These are phyloP conservation scores for Campylomormyrus tamandua DNA, from an alignment of 2,113 vertebrate species.

Conservation along the genomic window DNA sequence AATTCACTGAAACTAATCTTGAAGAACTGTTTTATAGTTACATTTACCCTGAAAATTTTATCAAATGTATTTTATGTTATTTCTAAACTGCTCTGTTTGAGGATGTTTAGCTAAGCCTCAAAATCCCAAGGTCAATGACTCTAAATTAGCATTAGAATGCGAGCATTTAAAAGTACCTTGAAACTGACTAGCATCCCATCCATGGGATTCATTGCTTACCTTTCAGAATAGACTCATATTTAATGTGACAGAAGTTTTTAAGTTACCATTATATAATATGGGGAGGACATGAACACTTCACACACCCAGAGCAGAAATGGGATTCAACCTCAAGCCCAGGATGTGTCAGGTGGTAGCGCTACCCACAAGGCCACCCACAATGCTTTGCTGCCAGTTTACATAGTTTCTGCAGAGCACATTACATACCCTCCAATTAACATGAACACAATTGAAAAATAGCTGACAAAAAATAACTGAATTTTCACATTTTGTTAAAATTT, in stretches of 20 bases:
- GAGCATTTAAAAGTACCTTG: neutral
- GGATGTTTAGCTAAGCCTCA: neutral
- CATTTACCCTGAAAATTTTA: neutral
- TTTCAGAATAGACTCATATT: neutral
- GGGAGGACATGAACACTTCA: neutral
- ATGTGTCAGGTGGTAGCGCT: neutral
- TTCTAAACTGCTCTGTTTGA: neutral
- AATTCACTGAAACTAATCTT: neutral
- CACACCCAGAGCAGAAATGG: neutral
- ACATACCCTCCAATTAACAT: neutral
- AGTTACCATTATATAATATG: neutral
- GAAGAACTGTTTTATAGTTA: neutral
- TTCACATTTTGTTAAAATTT: no score
- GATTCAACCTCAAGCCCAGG: neutral
- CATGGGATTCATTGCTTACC: neutral
- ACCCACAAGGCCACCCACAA: neutral
- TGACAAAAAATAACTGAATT: no score
- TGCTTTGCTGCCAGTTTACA: neutral
- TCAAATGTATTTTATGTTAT: neutral
- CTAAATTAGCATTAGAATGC: neutral
- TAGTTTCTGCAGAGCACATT: neutral
- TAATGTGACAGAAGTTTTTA: neutral
- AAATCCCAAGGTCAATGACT: neutral
- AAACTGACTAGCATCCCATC: neutral
- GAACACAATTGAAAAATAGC: neutral